phyloP scores from a whole-genome alignment of 2,797 vertebrate genomes.

The Melanotaenia trifasciata region DNA sequence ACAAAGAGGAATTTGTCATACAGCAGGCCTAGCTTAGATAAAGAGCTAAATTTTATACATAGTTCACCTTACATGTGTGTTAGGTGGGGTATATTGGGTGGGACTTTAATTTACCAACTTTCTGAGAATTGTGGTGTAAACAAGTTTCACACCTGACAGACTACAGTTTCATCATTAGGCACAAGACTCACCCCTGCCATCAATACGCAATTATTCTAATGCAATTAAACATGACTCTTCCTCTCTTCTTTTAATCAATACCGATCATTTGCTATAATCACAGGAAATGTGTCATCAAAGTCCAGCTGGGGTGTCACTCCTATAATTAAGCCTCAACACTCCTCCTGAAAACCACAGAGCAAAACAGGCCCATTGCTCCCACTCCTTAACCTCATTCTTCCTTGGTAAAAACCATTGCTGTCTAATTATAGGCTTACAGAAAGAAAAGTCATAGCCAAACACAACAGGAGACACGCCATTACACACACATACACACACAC shows the following conservation, averaged over 20 bases:
- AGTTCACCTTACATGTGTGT: background rate
- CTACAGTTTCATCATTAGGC: slow-evolving; percentile 39
- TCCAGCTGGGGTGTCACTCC: slow-evolving; percentile 58
- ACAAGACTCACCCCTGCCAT: slow-evolving; percentile 48
- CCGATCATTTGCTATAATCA: slow-evolving; percentile 73
- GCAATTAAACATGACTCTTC: slow-evolving; percentile 76
- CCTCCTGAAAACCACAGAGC: slow-evolving; percentile 42
- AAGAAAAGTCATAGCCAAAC: slow-evolving; percentile 64
- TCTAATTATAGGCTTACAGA: slow-evolving; percentile 72
- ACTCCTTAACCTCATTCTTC: slow-evolving; percentile 76
- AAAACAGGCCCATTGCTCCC: slow-evolving; percentile 55
- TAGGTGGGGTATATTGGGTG: background rate
- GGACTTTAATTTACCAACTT: slow-evolving; percentile 25
- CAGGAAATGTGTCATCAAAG: slow-evolving; percentile 71
- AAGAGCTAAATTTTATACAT: background rate
- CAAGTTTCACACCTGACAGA: slow-evolving; percentile 45
- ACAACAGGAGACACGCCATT: slow-evolving; percentile 40
- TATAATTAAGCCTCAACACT: slow-evolving; percentile 64
- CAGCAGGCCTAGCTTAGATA: background rate
- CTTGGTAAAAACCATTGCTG: slow-evolving; percentile 51
- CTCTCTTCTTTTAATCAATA: slow-evolving; percentile 64
- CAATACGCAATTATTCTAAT: slow-evolving; percentile 78
- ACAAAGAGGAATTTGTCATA: slow-evolving; percentile 4
- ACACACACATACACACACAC: slow-evolving; percentile 20
- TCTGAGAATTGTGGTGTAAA: slow-evolving; percentile 21